These are phyloP conservation scores for Dascillus cervinus DNA, from an alignment of 2,888 invertebrate genomes.

Conservation along the genomic window DNA sequence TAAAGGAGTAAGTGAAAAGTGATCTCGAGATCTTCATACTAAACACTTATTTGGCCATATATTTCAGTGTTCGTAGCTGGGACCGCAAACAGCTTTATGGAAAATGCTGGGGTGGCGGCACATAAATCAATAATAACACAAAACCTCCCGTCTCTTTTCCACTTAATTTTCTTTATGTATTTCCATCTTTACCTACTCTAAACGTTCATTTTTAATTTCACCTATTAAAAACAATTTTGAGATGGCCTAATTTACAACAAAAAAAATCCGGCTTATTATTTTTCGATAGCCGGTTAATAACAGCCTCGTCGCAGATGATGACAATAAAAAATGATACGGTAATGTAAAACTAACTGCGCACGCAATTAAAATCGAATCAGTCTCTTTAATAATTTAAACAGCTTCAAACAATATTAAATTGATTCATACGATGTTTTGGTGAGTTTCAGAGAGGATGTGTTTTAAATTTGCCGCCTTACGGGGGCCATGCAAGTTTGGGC, in stretches of 20 bases:
- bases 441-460: no score
- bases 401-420: no score
- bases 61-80: conserved; percentile 39
- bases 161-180: conserved; percentile 19
- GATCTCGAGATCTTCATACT: conserved; percentile 41
- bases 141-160: conserved; percentile 34
- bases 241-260: no score
- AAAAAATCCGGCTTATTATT: no score
- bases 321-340: no score
- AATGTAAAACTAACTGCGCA: no score
- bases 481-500: conserved; percentile 44
- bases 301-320: no score
- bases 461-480: conserved; percentile 38
- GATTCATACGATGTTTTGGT: no score
- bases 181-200: not conserved
- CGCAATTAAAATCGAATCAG: no score
- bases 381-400: no score
- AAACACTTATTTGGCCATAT: conserved; percentile 45
- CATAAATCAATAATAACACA: conserved; percentile 55
- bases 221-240: not conserved
- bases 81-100: conserved; percentile 46
- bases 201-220: not conserved
- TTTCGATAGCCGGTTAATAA: no score
- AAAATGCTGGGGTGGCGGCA: conserved; percentile 45
- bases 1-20: conserved; percentile 36